These are phyloP conservation scores for Atractosteus spatula DNA, from an alignment of 2,113 vertebrate genomes.

Conservation along the genomic window DNA sequence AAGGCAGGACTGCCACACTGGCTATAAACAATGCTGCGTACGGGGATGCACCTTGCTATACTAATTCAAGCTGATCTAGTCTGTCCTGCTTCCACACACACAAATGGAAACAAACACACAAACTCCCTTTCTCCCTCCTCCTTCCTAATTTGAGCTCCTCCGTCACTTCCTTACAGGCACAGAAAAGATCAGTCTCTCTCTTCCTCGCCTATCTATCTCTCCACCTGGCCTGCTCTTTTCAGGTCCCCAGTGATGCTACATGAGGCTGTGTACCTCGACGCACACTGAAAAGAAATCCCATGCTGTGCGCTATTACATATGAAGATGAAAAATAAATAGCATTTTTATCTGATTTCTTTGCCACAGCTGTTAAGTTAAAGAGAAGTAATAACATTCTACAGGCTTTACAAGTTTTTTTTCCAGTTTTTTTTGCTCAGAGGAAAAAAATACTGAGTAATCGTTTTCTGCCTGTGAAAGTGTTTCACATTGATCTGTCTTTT, in stretches of 20 bases:
- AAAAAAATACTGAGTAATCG: conserved; percentile 39
- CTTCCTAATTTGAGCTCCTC: no score
- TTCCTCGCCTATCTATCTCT: no score
- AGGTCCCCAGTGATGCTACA: no score
- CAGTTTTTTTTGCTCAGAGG: neutral
- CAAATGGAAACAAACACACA: no score
- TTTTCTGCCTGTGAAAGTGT: conserved; percentile 27
- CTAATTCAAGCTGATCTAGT: no score
- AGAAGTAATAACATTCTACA: conserved; percentile 30
- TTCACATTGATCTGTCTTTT: conserved; percentile 38
- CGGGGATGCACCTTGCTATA: no score
- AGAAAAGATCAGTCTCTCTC: neutral
- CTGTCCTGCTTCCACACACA: no score
- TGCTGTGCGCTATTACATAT: conserved; percentile 22
- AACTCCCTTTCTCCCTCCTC: no score
- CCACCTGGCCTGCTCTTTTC: no score
- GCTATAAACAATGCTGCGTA: no score
- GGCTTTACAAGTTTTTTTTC: neutral
- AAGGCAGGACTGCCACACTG: no score
- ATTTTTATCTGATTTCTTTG: conserved; percentile 46
- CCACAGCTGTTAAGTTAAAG: conserved; percentile 36
- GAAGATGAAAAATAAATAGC: conserved; percentile 43
- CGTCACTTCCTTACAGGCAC: no score
- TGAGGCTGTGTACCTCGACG: neutral
- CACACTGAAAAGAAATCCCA: conserved; percentile 12